Evolutionary conservation across 2,113 vertebrate species (phyloP).

Genomic region (Paradoxurus hermaphroditus): DNA sequence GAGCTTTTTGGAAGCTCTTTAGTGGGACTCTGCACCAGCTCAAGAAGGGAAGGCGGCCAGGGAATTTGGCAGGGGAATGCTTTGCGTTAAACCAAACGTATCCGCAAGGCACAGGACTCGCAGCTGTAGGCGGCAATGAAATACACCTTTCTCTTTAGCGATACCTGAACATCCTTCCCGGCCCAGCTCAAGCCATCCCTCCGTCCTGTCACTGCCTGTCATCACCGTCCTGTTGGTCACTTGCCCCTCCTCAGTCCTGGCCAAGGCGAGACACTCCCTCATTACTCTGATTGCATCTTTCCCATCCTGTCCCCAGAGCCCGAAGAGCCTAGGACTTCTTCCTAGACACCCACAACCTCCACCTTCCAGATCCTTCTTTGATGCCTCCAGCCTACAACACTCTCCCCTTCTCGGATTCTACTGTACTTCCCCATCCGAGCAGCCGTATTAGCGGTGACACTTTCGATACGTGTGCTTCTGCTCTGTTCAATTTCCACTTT

Average conservation of each 20-base stretch:
- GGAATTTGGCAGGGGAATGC: background rate
- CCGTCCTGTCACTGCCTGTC: background rate
- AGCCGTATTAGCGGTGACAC: accelerated
- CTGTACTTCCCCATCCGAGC: background rate
- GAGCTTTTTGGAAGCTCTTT: background rate
- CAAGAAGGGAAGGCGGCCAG: background rate
- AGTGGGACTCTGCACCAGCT: background rate
- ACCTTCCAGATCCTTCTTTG: background rate
- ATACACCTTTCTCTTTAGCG: background rate
- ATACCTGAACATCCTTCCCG: background rate
- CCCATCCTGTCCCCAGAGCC: background rate
- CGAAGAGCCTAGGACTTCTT: background rate
- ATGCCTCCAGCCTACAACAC: accelerated
- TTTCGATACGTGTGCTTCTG: too few species aligned
- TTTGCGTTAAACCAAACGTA: background rate
- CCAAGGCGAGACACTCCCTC: background rate
- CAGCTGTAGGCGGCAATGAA: background rate
- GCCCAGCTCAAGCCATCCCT: background rate
- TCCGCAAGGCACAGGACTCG: background rate
- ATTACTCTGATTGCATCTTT: background rate
- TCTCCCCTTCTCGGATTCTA: background rate
- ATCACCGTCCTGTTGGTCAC: background rate
- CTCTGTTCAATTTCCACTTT: background rate
- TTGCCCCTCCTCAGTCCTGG: background rate
- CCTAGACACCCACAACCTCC: background rate